These are phyloP conservation scores for Anarsia innoxiella DNA, from an alignment of 2,888 invertebrate species.

Conservation along the genomic window DNA sequence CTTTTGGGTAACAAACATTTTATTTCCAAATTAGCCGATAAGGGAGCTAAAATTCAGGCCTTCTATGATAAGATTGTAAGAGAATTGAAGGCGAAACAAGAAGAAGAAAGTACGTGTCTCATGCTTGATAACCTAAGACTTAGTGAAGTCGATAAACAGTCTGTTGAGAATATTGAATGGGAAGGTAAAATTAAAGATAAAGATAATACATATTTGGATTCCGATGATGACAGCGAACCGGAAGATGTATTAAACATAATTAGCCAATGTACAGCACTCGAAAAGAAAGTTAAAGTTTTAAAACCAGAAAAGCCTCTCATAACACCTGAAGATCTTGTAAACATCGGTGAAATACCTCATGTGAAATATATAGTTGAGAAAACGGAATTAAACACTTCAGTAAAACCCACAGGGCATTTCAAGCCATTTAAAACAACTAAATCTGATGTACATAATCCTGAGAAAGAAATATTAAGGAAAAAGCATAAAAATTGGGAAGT, in stretches of 20 bases:
- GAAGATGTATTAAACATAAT: slow-evolving; percentile 76
- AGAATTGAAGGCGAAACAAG: slow-evolving; percentile 64
- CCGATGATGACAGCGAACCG: slow-evolving; percentile 76
- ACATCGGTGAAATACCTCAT: slow-evolving; percentile 64
- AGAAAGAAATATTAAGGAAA: slow-evolving; percentile 66
- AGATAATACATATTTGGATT: slow-evolving; percentile 51
- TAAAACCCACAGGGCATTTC: slow-evolving; percentile 52
- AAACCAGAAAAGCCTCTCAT: slow-evolving; percentile 62
- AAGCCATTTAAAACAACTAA: slow-evolving; percentile 76
- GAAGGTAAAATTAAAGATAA: slow-evolving; percentile 55
- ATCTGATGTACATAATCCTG: slow-evolving; percentile 70
- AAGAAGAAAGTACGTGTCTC: slow-evolving; percentile 65
- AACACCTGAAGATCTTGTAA: slow-evolving; percentile 65
- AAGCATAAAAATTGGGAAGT: slow-evolving; percentile 76
- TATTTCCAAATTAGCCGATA: slow-evolving; percentile 72
- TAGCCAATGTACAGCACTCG: slow-evolving; percentile 67
- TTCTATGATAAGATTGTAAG: slow-evolving; percentile 61
- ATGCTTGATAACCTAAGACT: slow-evolving; percentile 70
- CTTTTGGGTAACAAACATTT: slow-evolving; percentile 70
- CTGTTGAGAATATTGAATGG: slow-evolving; percentile 77
- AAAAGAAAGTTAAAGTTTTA: slow-evolving; percentile 63
- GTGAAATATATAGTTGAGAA: slow-evolving; percentile 71
- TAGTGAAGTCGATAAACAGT: slow-evolving; percentile 49
- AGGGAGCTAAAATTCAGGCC: slow-evolving; percentile 71
- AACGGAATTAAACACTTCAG: slow-evolving; percentile 51